Evolutionary conservation across 1,140 invertebrate genomes (phyloP).

Genomic region (Drosophila sulfurigaster): DNA sequence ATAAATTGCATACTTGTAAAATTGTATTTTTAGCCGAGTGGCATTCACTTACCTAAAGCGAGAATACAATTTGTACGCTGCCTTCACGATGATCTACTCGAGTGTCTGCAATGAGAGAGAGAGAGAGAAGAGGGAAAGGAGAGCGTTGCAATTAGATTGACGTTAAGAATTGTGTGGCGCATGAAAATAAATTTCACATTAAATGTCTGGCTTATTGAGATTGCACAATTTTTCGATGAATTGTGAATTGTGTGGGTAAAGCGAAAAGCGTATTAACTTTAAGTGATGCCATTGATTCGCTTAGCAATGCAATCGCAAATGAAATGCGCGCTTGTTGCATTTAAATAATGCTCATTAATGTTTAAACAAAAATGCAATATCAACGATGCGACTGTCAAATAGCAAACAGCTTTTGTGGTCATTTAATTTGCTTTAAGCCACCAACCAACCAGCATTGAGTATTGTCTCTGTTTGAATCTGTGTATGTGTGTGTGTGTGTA

Average conservation of each 20-base stretch:
- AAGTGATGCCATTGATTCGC: not conserved
- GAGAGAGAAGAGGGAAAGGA: not conserved
- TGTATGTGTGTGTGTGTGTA: slow-evolving; percentile 12
- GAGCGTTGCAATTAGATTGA: no score
- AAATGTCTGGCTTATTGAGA: no score
- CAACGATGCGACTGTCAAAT: slow-evolving; percentile 45
- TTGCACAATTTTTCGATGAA: no score
- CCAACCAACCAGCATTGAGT: slow-evolving; percentile 7
- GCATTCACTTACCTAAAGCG: slow-evolving; percentile 40
- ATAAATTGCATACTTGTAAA: slow-evolving; percentile 38
- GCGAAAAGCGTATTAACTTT: slow-evolving; percentile 9
- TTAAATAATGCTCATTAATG: slow-evolving; percentile 27
- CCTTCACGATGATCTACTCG: slow-evolving; percentile 23
- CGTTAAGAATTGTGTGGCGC: no score
- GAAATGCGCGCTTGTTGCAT: not conserved
- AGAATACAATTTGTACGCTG: slow-evolving; percentile 48
- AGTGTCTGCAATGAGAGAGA: slow-evolving; percentile 20
- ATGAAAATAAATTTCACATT: no score
- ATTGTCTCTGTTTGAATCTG: slow-evolving; percentile 30
- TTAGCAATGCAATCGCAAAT: slow-evolving; percentile 4
- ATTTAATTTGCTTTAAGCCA: slow-evolving; percentile 53
- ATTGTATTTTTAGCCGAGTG: not conserved
- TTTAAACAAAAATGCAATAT: slow-evolving; percentile 36
- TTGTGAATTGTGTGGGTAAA: not conserved
- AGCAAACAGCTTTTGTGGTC: slow-evolving; percentile 51